A percentile compares a stretch with the other conserved stretches of the same genome.
phyloP scores from a whole-genome alignment of 92 coral and sea anemone species.

The Parazoanthus atlanticus region DNA sequence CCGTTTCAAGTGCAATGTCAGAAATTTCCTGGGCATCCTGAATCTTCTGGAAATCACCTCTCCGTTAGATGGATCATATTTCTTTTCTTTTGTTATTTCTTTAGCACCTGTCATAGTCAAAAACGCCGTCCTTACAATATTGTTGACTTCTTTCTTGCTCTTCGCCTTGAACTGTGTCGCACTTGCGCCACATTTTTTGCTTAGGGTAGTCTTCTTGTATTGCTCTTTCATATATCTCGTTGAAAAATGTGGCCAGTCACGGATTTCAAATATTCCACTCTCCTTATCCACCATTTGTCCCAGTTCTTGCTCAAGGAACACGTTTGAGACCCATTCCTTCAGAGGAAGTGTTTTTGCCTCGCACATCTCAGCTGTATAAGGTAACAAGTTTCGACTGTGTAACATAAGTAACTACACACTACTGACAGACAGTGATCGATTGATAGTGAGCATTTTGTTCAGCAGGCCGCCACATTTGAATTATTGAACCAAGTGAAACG shows the following conservation, averaged over 20 bases:
- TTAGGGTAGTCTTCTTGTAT: neutral
- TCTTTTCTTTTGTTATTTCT: neutral
- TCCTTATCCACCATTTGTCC: neutral
- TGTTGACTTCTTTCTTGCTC: conserved; percentile 1
- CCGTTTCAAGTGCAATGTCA: neutral
- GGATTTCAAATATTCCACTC: neutral
- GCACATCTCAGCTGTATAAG: neutral
- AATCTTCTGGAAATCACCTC: neutral
- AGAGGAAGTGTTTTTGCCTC: neutral
- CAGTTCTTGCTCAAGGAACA: neutral
- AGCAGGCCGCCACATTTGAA: no score
- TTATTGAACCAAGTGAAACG: no score
- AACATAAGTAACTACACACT: no score
- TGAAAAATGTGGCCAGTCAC: neutral
- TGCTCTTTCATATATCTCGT: neutral
- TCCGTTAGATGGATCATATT: neutral
- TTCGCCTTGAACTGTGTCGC: neutral
- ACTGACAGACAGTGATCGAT: no score
- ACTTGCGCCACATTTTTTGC: neutral
- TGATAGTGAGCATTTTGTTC: no score
- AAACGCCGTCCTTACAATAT: conserved; percentile 1
- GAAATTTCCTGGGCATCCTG: neutral
- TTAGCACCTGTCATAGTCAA: neutral
- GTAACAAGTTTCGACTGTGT: no score
- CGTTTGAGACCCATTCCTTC: neutral